phyloP scores from a whole-genome alignment of 2,797 vertebrate genomes.

The Sylvilagus floridanus region DNA sequence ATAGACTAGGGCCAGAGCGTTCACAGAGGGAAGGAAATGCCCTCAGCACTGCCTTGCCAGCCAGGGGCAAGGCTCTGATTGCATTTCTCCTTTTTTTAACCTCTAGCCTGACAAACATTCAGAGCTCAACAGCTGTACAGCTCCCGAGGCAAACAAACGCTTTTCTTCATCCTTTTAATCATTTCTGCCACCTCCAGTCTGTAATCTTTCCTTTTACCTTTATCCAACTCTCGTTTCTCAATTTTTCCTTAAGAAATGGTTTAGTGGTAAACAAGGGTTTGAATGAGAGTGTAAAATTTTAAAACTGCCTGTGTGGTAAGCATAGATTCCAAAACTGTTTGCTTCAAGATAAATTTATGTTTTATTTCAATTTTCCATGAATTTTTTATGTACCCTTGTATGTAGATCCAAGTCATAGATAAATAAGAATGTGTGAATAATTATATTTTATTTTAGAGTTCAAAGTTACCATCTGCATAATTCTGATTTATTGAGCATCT shows the following conservation, averaged over 20 bases:
- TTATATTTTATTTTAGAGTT: slow-evolving; percentile 1
- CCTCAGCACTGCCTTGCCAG: background rate
- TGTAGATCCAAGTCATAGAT: background rate
- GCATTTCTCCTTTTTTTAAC: slow-evolving; percentile 16
- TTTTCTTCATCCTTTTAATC: slow-evolving; percentile 31
- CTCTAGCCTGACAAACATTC: background rate
- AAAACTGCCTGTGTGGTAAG: background rate
- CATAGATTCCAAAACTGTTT: no score
- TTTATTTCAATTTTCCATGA: no score
- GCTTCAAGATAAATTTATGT: no score
- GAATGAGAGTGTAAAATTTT: background rate
- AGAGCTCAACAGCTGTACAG: background rate
- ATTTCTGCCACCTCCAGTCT: background rate
- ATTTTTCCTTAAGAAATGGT: background rate
- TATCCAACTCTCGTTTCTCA: background rate
- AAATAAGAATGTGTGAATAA: slow-evolving; percentile 22
- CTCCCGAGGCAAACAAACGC: background rate
- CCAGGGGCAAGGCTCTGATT: background rate
- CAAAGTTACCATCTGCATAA: background rate
- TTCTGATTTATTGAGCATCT: background rate
- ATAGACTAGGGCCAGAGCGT: background rate
- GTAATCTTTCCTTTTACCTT: background rate
- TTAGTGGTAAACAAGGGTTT: background rate
- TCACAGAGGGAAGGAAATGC: background rate
- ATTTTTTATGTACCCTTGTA: no score